A percentile compares a stretch with the other conserved stretches of the same genome.
Evolutionary conservation across 2,113 vertebrate genomes (phyloP).

Genomic region (Perognathus longimembris): DNA sequence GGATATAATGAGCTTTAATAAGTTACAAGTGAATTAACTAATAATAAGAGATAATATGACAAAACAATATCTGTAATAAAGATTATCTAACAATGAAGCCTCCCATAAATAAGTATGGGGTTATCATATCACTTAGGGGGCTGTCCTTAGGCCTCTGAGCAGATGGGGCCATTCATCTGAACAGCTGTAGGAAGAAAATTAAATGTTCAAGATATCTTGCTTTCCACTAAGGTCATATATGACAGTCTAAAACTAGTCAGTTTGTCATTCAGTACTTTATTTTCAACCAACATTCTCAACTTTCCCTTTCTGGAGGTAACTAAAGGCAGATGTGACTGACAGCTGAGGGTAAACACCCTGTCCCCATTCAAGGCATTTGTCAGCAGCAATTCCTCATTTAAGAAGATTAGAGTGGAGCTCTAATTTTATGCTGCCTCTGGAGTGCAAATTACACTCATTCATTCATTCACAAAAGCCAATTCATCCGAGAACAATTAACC

Average conservation of each 20-base stretch:
- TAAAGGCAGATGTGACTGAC: neutral
- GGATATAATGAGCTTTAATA: neutral
- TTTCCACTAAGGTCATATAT: neutral
- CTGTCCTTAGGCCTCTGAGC: neutral
- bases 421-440: neutral
- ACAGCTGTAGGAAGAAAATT: neutral
- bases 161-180: neutral
- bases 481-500: neutral
- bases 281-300: neutral
- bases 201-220: neutral
- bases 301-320: neutral
- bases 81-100: neutral
- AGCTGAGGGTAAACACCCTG: neutral
- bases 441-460: neutral
- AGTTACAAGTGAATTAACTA: neutral
- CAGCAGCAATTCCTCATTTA: neutral
- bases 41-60: neutral
- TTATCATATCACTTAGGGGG: neutral
- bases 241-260: neutral
- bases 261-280: neutral
- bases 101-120: neutral
- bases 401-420: neutral
- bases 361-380: neutral
- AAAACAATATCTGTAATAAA: neutral
- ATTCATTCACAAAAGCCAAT: conserved; percentile 1